phyloP scores from a whole-genome alignment of 2,797 vertebrate genomes.

The Morus bassanus region DNA sequence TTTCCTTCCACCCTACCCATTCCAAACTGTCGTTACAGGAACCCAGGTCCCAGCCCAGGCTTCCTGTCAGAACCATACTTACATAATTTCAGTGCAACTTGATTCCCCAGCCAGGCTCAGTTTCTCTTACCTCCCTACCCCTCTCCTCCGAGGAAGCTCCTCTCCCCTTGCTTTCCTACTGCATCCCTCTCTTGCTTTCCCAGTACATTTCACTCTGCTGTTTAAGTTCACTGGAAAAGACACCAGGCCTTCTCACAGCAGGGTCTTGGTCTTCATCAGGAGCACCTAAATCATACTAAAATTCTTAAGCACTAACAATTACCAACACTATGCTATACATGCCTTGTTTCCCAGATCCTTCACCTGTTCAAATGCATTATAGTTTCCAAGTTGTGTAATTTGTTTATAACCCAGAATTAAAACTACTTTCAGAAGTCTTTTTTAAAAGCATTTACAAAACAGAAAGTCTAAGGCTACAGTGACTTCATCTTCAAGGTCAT shows the following conservation, averaged over 20 bases:
- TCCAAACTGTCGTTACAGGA: background rate
- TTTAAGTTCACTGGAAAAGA: background rate
- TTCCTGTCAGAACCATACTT: background rate
- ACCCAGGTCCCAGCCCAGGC: too few species aligned
- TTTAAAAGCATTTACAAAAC: background rate
- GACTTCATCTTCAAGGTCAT: background rate
- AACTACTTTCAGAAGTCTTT: background rate
- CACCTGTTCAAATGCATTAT: background rate
- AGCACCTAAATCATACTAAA: background rate
- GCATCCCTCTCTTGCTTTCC: background rate
- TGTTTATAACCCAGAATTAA: background rate
- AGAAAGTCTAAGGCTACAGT: background rate
- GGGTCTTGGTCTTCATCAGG: background rate
- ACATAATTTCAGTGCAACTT: background rate
- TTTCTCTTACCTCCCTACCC: background rate
- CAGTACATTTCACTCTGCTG: background rate
- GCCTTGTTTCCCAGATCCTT: background rate
- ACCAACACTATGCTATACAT: background rate
- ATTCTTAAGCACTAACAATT: background rate
- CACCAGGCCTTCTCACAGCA: background rate
- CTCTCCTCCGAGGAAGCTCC: background rate
- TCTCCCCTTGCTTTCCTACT: background rate
- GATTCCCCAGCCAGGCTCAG: background rate
- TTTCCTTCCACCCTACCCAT: background rate
- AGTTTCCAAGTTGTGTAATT: background rate